Percentiles rank a stretch among this genome's conserved stretches.
Conservation (phyloP, 2,888 invertebrate genomes). For the Anoncus sp. region DNA sequence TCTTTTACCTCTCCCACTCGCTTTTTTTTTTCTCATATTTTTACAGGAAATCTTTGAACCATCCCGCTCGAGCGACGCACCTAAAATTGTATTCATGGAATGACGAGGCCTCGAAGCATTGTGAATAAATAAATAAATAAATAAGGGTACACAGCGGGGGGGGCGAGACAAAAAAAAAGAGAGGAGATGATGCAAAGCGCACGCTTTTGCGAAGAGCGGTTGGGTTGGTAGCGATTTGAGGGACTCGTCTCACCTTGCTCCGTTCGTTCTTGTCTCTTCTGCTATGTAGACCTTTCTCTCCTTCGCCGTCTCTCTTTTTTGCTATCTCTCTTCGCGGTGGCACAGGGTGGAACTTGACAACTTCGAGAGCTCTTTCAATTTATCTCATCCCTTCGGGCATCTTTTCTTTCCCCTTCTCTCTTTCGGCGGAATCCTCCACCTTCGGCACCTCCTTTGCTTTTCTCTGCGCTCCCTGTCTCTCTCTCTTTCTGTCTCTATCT, state of each 20-base stretch:
- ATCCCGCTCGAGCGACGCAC: conserved; percentile 50
- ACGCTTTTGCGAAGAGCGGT: conserved; percentile 40
- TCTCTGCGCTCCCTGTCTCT: conserved; percentile 1
- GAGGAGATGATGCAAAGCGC: conserved; percentile 48
- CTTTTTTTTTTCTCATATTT: conserved; percentile 29
- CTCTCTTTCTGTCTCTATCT: conserved; percentile 10
- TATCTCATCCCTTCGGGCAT: conserved; percentile 79
- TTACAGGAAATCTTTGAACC: conserved; percentile 51
- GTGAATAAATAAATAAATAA: conserved; percentile 79
- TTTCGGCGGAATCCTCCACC: not conserved
- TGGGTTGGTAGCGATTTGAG: conserved; percentile 52
- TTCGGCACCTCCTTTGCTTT: not conserved
- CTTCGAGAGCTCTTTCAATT: conserved; percentile 82
- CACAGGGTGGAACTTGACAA: conserved; percentile 77
- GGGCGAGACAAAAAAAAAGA: conserved; percentile 26
- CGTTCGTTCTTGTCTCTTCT: conserved; percentile 34
- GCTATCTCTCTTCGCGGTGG: conserved; percentile 40
- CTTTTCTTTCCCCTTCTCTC: conserved; percentile 64
- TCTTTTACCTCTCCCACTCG: not conserved
- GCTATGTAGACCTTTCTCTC: not conserved
- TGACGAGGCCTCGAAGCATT: conserved; percentile 73
- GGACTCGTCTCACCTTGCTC: conserved; percentile 28
- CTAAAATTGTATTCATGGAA: conserved; percentile 77
- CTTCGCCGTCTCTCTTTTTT: not conserved
- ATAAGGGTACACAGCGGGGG: conserved; percentile 61